Evolutionary conservation across 1,140 invertebrate genomes (phyloP).

Genomic region (Oppia nitens): DNA sequence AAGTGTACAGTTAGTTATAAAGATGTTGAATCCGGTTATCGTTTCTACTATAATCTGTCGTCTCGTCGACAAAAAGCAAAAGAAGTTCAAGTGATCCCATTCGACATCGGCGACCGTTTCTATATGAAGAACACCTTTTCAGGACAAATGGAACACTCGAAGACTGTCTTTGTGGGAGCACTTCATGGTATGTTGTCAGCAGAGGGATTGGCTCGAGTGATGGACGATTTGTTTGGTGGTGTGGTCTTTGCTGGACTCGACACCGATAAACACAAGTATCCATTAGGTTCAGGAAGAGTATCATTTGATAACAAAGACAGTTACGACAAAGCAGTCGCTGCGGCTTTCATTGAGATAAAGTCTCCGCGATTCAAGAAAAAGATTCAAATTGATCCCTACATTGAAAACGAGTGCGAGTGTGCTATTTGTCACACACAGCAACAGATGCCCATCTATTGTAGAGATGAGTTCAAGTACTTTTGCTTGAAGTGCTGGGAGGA

Average conservation of each 20-base stretch:
- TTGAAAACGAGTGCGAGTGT: conserved; percentile 82
- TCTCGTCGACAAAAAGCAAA: conserved; percentile 70
- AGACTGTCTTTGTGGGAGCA: conserved; percentile 91
- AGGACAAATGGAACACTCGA: conserved; percentile 62
- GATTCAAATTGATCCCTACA: conserved; percentile 91
- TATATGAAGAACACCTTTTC: conserved; percentile 53
- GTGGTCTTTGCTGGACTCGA: conserved; percentile 93
- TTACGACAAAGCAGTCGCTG: conserved; percentile 79
- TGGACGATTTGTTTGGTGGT: conserved; percentile 86
- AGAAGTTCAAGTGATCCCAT: conserved; percentile 90
- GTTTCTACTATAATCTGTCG: conserved; percentile 72
- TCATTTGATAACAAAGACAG: conserved; percentile 79
- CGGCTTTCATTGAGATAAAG: conserved; percentile 84
- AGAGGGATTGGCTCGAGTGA: conserved; percentile 70
- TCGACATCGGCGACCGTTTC: conserved; percentile 75
- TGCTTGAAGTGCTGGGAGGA: conserved; percentile 79
- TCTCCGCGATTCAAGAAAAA: conserved; percentile 85
- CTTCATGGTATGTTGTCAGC: conserved; percentile 91
- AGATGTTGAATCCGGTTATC: conserved; percentile 42
- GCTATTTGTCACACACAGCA: conserved; percentile 60
- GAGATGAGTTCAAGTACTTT: conserved; percentile 74
- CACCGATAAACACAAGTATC: conserved; percentile 94
- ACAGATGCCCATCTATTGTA: conserved; percentile 88
- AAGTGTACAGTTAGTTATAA: conserved; percentile 57
- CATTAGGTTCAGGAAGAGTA: conserved; percentile 84